A percentile compares a stretch with the other conserved stretches of the same genome.
Evolutionary conservation across 2,797 vertebrate species (phyloP).

Genomic region (Chaenodraco wilsoni): DNA sequence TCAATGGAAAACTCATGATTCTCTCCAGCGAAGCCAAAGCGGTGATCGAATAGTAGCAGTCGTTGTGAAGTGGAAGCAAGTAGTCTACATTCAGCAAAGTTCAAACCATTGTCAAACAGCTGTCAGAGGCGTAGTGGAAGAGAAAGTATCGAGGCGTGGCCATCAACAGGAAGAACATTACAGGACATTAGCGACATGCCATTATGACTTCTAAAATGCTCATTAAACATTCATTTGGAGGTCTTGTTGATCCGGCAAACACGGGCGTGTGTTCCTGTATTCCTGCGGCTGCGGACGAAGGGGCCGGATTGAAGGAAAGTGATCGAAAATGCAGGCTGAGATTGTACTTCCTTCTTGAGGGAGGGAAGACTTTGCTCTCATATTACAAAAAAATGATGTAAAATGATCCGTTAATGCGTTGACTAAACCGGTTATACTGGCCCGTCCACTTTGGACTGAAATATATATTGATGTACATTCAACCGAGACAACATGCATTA

Average conservation of each 20-base stretch:
- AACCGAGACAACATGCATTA: conserved; percentile 72
- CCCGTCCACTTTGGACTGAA: conserved; percentile 75
- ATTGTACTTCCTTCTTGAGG: conserved; percentile 85
- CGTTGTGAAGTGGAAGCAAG: conserved; percentile 63
- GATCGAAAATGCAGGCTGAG: conserved; percentile 72
- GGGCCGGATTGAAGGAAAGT: conserved; percentile 75
- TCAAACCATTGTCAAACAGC: conserved; percentile 93
- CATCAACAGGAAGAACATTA: conserved; percentile 96
- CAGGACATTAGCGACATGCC: conserved; percentile 97
- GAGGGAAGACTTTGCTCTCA: conserved; percentile 87
- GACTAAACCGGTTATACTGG: conserved; percentile 84
- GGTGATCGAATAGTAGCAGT: conserved; percentile 35
- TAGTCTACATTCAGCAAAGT: conserved; percentile 88
- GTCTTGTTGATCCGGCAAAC: conserved; percentile 88
- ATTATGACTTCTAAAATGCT: conserved; percentile 95
- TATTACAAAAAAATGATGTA: conserved; percentile 91
- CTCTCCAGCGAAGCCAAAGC: conserved; percentile 56
- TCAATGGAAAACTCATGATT: conserved; percentile 93
- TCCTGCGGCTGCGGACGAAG: conserved; percentile 76
- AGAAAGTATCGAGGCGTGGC: conserved; percentile 92
- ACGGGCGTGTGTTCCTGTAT: conserved; percentile 78
- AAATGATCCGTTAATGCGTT: conserved; percentile 89
- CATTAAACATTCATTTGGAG: conserved; percentile 98
- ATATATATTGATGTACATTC: conserved; percentile 73
- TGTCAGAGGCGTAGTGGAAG: conserved; percentile 88